Base-by-base conservation (phyloP, 1,140 invertebrate genomes). In the Sesamia nonagrioides region DNA sequence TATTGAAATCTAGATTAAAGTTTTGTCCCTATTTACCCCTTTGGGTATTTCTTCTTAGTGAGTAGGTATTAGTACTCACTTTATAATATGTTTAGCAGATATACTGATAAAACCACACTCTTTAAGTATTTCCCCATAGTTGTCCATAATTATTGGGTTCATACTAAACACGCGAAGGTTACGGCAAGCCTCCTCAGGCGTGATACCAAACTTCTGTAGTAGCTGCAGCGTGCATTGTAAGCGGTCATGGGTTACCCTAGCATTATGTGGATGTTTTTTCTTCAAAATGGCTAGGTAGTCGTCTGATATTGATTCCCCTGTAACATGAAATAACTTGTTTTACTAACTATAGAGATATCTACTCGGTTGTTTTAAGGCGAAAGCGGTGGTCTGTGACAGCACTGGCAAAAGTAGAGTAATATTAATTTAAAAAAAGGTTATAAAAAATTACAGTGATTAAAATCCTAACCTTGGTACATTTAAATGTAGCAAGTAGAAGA, bases 151-250 rank as follows among this genome's bases (percentile, higher is more conserved):
- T 66, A 95, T 90, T 6, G 92, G 89, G 79, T 95, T 95, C 86
- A 95, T 95, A 54, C 92, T 93, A 50, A 96, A 95, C 6, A 96
- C 86, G 89, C 95, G 95, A n/a, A 95, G 95, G 74, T 96, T 89
- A 11, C 88, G 27, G 21, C 95, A 88, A 6, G 95, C 95, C 37
- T 95, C 94, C 37, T 92, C 80, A 0, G 92, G 82, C 15, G 84
- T 91, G 33, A 95, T 92, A 9, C 81, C 83, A 82, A 93, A 94
- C 66, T 92, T 92, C 18, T 82, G 78, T 54, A 95, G 77, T 74
- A 92, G 87, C 60, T 88, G 80, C 9, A 95, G 56, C 7, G 89
- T 88, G 48, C 73, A 85, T 77, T 94, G 81, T 63, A 95, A 79
- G 18, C 86, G 82, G 9, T 89, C 82, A 58, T 88, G 50, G 56